Percentiles rank a stretch among this genome's conserved stretches.
Evolutionary conservation across 2,113 vertebrate genomes (phyloP).

Genomic region (Ivindomyrus marchei): DNA sequence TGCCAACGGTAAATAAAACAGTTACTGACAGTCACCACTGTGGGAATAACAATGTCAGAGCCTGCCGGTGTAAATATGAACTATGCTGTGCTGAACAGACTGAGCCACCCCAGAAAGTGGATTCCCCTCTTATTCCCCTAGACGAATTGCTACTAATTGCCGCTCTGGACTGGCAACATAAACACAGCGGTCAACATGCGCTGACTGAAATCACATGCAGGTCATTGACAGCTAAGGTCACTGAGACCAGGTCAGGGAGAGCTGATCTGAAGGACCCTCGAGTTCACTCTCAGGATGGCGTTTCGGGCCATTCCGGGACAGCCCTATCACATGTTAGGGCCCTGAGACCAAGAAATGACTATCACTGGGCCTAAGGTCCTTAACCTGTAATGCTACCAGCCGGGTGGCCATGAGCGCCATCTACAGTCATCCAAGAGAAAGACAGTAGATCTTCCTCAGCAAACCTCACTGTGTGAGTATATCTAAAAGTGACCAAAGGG

Average conservation of each 20-base stretch:
- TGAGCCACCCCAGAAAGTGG: not conserved
- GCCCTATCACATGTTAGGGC: not conserved
- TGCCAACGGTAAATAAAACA: not conserved
- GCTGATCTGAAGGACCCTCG: slow-evolving; percentile 60
- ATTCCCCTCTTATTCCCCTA: not conserved
- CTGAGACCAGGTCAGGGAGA: slow-evolving; percentile 62
- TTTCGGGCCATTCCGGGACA: slow-evolving; percentile 17
- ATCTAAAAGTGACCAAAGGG: not conserved
- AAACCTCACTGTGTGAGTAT: not conserved
- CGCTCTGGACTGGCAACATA: slow-evolving; percentile 45
- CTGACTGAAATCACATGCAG: slow-evolving; percentile 48
- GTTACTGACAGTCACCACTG: not conserved
- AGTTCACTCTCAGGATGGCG: slow-evolving; percentile 64
- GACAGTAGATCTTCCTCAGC: not conserved
- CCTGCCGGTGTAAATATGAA: not conserved
- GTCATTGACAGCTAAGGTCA: slow-evolving; percentile 54
- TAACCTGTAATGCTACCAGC: not conserved
- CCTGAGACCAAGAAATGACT: not conserved
- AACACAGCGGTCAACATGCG: slow-evolving; percentile 46
- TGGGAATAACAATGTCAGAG: not conserved
- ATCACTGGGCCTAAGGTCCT: not conserved
- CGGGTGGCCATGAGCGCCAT: not conserved
- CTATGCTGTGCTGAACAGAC: not conserved
- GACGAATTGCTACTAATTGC: not conserved
- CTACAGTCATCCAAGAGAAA: not conserved